Percentiles rank a stretch among this genome's conserved stretches.
These are phyloP conservation scores for Lasiurus cinereus DNA, from an alignment of 2,113 vertebrate genomes.

Conservation along the genomic window DNA sequence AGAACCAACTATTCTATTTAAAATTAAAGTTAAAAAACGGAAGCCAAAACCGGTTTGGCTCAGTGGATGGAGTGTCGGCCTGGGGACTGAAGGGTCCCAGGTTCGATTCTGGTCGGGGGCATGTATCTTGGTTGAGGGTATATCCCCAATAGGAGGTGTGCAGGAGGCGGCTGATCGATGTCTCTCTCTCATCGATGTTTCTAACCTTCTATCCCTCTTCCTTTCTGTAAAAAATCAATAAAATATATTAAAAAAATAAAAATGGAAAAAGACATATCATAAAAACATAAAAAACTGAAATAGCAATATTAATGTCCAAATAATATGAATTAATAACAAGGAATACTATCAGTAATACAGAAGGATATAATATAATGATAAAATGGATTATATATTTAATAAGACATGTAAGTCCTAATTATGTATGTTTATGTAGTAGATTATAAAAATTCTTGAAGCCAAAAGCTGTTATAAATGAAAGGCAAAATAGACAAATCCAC, in stretches of 20 bases:
- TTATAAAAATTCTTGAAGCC: not conserved
- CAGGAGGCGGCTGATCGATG: no score
- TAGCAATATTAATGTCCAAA: not conserved
- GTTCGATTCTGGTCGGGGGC: no score
- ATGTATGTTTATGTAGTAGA: not conserved
- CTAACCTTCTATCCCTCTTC: no score
- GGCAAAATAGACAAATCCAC: not conserved
- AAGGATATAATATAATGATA: not conserved
- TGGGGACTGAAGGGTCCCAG: no score
- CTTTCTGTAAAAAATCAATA: no score
- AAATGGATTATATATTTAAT: not conserved
- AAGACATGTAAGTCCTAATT: not conserved
- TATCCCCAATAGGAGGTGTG: no score
- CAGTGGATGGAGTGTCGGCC: no score
- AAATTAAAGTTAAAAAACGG: not conserved
- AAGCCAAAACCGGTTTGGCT: no score
- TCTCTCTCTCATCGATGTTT: no score
- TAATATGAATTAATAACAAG: not conserved
- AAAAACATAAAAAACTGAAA: not conserved
- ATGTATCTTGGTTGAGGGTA: no score
- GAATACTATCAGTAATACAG: not conserved
- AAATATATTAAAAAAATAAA: no score
- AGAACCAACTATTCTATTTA: not conserved
- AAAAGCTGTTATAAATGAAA: constrained; percentile 11
- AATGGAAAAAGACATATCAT: not conserved